Base-by-base conservation (phyloP, 2,113 vertebrate species). In the Sinocyclocheilus maitianheensis region DNA sequence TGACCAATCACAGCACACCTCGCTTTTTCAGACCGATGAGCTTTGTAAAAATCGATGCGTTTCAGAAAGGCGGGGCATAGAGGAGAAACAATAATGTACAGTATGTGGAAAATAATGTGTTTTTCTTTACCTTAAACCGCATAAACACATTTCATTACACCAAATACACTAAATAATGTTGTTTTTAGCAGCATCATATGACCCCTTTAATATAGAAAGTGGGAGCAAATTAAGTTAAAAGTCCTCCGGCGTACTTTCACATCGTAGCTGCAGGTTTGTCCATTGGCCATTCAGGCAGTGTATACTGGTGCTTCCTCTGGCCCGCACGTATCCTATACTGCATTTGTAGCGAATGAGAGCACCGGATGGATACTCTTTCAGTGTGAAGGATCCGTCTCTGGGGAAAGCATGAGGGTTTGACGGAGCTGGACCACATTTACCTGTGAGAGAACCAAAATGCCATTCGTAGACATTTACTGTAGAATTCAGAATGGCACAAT, bases 231-330 rank as follows among this genome's bases (percentile, higher is more conserved):
- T 5, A 11, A 63, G 62, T 13, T 63, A 63, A 63, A 18, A 30
- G 30, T 69, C 5, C 6, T 69, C 30, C 1, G 5, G 80, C 53
- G 24, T 85, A 90, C 88, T 62, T 71, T 88, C 60, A 82, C 89
- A 90, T 1, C 1, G 74, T 63, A 89, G 7, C 8, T 16, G 0
- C 20, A 77, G 34, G 0, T 24, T 22, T 5, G 84, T 85, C 89
- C 89, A 90, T 8, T 0, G 5, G 22, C 86, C 88, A 0, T 37
- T 34, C 4, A 0, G 2, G 34, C 90, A 90, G 34, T 1, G 10
- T 34, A 88, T 83, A 4, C 14, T 43, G 30, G 3, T 0, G 1
- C 0, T 11, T 6, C 90, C 86, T 13, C 13, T 1, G 30, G 9
- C 20, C n/a, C 72, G 60, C 2, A 16, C n/a, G 51, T 81, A 65